These are phyloP conservation scores for Tribolium castaneum DNA, from an alignment of 1,140 invertebrate species.

Conservation along the genomic window DNA sequence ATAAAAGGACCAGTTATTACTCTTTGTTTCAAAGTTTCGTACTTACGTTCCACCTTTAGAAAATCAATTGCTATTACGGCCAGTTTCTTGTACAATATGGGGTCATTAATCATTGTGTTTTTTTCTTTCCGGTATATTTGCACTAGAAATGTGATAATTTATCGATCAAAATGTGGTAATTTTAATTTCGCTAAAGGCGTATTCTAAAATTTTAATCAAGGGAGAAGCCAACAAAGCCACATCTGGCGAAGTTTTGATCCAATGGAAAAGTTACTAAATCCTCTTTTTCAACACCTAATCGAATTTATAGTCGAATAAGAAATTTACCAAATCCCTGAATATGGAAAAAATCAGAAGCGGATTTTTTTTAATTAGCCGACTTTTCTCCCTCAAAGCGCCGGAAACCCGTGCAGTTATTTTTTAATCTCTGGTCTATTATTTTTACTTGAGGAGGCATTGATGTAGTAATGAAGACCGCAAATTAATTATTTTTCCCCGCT, in stretches of 20 bases:
- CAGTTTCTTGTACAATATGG: background rate
- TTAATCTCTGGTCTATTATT: too few relatives aligned
- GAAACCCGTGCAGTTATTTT: too few relatives aligned
- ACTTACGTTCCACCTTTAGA: background rate
- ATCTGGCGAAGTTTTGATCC: constrained; percentile 2
- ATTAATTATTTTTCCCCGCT: too few relatives aligned
- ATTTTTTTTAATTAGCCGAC: too few relatives aligned
- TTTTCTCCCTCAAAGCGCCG: too few relatives aligned
- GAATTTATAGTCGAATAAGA: background rate
- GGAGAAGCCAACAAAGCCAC: constrained; percentile 1
- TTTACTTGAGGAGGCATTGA: too few relatives aligned
- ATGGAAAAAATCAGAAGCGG: too few relatives aligned
- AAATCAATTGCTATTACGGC: background rate
- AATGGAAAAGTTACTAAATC: background rate
- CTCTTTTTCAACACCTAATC: background rate
- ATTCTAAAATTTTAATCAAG: constrained; percentile 14
- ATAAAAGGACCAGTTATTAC: background rate
- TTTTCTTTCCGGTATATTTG: background rate
- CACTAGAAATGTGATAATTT: background rate
- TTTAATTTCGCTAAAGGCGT: background rate
- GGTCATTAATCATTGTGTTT: background rate
- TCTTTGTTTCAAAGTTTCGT: background rate
- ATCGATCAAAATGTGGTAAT: background rate
- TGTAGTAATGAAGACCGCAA: too few relatives aligned
- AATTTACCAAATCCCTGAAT: background rate